Evolutionary conservation across 2,888 invertebrate species (phyloP).

Genomic region (Notocelia uddmanniana): DNA sequence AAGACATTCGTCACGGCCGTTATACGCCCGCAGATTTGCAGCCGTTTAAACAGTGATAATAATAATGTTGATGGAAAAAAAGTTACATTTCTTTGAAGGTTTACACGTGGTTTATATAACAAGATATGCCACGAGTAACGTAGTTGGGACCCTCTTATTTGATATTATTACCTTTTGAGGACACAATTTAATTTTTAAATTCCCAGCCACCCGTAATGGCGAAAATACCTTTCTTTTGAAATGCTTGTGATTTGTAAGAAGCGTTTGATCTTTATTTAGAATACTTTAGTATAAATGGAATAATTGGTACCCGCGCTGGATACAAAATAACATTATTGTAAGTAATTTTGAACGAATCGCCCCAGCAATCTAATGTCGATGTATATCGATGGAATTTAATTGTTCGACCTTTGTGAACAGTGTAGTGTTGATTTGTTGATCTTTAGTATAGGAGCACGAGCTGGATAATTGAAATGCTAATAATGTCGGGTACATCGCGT

Average conservation of each 20-base stretch:
- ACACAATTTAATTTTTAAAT: not conserved
- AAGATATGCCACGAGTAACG: too few relatives aligned
- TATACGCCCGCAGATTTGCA: too few relatives aligned
- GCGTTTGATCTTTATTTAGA: not conserved
- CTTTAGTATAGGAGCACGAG: slow-evolving; percentile 10
- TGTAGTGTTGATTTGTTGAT: slow-evolving; percentile 33
- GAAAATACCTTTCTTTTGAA: not conserved
- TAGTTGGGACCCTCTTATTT: too few relatives aligned
- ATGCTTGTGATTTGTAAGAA: not conserved
- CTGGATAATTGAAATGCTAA: slow-evolving; percentile 43
- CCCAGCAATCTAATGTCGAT: not conserved
- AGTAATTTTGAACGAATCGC: not conserved
- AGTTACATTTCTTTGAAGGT: too few relatives aligned
- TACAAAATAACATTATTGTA: not conserved
- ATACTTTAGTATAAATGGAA: not conserved
- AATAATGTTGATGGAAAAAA: too few relatives aligned
- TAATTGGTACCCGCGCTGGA: not conserved
- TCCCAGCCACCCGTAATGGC: not conserved
- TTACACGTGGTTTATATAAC: too few relatives aligned
- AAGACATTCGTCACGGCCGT: too few relatives aligned
- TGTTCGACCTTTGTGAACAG: slow-evolving; percentile 4
- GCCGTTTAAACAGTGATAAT: too few relatives aligned
- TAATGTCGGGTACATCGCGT: slow-evolving; percentile 32
- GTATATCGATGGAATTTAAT: slow-evolving; percentile 22
- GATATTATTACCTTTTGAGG: too few relatives aligned